Evolutionary conservation across 2,797 vertebrate species (phyloP).

Genomic region (Taenioides sp.): DNA sequence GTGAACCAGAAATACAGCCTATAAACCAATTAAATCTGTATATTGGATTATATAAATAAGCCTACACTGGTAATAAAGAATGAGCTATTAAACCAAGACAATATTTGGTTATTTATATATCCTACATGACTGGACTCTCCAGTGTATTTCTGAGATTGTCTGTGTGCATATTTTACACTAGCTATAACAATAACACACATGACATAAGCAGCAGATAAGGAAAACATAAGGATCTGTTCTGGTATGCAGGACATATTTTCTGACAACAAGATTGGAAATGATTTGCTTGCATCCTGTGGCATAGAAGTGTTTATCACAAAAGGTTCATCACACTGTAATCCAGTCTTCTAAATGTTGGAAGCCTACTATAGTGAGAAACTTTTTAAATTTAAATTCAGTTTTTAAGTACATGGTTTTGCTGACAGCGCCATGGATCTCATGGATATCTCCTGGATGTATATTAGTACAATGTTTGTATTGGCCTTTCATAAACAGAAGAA

Average conservation of each 20-base stretch:
- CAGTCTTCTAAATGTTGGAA: too few relatives aligned
- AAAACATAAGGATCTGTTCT: constrained; percentile 52
- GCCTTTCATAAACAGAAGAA: constrained; percentile 22
- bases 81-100: not conserved
- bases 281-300: constrained; percentile 51
- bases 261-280: constrained; percentile 63
- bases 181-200: not conserved
- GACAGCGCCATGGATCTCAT: constrained; percentile 24
- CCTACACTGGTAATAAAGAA: not conserved
- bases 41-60: not conserved
- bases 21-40: not conserved
- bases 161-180: not conserved
- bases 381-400: constrained; percentile 57
- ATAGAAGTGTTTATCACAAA: constrained; percentile 47
- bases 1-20: constrained; percentile 21
- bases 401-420: constrained; percentile 39
- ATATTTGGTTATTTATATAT: not conserved
- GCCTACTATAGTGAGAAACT: constrained; percentile 21
- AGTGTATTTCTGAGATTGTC: not conserved
- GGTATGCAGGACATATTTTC: constrained; percentile 65
- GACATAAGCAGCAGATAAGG: constrained; percentile 40
- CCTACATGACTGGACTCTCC: not conserved
- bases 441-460: constrained; percentile 28
- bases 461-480: constrained; percentile 23
- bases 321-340: constrained; percentile 30